These are phyloP conservation scores for Cylloceria caligata DNA, from an alignment of 2,888 invertebrate species.

Conservation along the genomic window DNA sequence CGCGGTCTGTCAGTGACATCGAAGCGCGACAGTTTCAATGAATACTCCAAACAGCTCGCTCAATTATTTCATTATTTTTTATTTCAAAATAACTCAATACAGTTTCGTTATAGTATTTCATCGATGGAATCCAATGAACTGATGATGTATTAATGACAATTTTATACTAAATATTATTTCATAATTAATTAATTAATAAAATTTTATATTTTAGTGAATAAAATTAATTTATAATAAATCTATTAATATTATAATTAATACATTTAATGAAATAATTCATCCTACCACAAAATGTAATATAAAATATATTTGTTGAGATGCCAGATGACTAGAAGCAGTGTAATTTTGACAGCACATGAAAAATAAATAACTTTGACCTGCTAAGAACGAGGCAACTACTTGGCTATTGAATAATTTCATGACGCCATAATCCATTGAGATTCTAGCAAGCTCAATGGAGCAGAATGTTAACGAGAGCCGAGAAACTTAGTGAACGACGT, in stretches of 20 bases:
- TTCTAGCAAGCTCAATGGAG: conserved; percentile 58
- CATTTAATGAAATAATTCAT: too few relatives aligned
- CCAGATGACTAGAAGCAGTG: too few relatives aligned
- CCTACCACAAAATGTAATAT: too few relatives aligned
- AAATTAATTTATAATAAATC: too few relatives aligned
- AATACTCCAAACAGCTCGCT: conserved; percentile 5
- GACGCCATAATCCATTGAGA: conserved; percentile 59
- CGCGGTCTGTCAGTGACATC: conserved; percentile 30
- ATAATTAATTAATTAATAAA: background rate
- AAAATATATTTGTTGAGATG: too few relatives aligned
- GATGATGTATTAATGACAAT: background rate
- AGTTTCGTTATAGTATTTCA: background rate
- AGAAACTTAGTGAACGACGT: conserved; percentile 37
- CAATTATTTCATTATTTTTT: background rate
- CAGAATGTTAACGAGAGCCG: conserved; percentile 55
- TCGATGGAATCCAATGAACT: background rate
- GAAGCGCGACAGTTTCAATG: conserved; percentile 22
- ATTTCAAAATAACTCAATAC: background rate
- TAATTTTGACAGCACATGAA: too few relatives aligned
- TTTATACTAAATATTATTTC: background rate
- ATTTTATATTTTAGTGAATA: background rate
- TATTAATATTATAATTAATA: too few relatives aligned
- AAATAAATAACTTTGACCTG: too few relatives aligned
- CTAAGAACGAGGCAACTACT: too few relatives aligned
- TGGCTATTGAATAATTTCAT: conserved; percentile 23